These are phyloP conservation scores for Drosophila grimshawi DNA, from an alignment of 1,140 invertebrate species.

Conservation along the genomic window DNA sequence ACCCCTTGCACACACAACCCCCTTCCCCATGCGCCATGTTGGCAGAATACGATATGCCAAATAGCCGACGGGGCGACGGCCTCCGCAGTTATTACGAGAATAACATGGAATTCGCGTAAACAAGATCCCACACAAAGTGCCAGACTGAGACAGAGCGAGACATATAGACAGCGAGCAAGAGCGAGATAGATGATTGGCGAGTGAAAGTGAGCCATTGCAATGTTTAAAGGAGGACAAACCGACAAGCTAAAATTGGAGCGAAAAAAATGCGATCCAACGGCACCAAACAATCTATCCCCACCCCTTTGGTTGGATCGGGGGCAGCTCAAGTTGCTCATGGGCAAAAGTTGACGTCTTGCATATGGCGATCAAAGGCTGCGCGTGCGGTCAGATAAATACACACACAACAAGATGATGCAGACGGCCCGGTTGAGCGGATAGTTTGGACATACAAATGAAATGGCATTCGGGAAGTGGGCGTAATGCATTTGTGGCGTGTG, in stretches of 20 bases:
- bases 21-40: conserved; percentile 18
- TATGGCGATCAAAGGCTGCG: conserved; percentile 63
- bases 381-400: conserved; percentile 59
- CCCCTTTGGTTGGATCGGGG: background rate
- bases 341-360: conserved; percentile 60
- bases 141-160: background rate
- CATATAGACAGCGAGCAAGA: background rate
- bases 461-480: conserved; percentile 43
- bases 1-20: background rate
- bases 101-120: conserved; percentile 66
- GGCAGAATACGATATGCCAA: conserved; percentile 66
- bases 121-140: conserved; percentile 43
- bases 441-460: background rate
- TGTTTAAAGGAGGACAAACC: conserved; percentile 27
- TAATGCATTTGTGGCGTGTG: conserved; percentile 53
- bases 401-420: conserved; percentile 31
- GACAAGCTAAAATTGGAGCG: conserved; percentile 44
- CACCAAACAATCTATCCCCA: conserved; percentile 7
- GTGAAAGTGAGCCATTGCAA: conserved; percentile 42
- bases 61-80: conserved; percentile 63
- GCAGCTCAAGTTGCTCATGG: conserved; percentile 46
- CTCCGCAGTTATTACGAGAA: conserved; percentile 63
- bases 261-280: conserved; percentile 34
- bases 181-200: conserved; percentile 5
- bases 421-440: conserved; percentile 14